Evolutionary conservation across 2,888 invertebrate genomes (phyloP).

Genomic region (Tachina fera): DNA sequence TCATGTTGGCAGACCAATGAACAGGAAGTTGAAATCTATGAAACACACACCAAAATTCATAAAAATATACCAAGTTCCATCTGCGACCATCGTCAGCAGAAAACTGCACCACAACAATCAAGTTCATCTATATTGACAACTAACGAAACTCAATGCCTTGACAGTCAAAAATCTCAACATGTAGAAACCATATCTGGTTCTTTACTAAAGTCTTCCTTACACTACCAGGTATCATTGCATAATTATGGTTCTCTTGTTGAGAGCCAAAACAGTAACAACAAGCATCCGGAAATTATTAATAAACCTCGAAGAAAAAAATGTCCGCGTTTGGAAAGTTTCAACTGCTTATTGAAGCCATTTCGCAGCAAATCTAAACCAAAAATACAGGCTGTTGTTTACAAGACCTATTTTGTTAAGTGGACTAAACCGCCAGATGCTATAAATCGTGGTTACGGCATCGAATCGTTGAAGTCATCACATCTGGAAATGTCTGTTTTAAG

Average conservation of each 20-base stretch:
- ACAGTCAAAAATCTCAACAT: background rate
- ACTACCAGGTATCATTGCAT: slow-evolving; percentile 63
- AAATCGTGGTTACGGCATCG: slow-evolving; percentile 73
- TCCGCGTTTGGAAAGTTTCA: slow-evolving; percentile 70
- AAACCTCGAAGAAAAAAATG: slow-evolving; percentile 37
- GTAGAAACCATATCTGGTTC: slow-evolving; percentile 46
- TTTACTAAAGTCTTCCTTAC: slow-evolving; percentile 62
- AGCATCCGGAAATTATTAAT: background rate
- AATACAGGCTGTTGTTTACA: slow-evolving; percentile 79
- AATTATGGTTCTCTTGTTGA: slow-evolving; percentile 71
- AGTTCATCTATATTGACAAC: background rate
- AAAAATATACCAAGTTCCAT: background rate
- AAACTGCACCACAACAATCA: too few relatives aligned
- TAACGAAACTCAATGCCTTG: background rate
- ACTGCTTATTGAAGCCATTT: slow-evolving; percentile 78
- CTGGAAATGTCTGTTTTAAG: slow-evolving; percentile 71
- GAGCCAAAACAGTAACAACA: slow-evolving; percentile 7
- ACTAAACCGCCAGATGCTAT: slow-evolving; percentile 77
- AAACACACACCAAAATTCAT: slow-evolving; percentile 72
- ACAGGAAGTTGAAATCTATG: slow-evolving; percentile 74
- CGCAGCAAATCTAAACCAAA: slow-evolving; percentile 70
- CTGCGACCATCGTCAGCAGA: background rate
- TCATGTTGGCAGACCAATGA: slow-evolving; percentile 62
- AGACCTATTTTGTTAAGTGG: slow-evolving; percentile 81
- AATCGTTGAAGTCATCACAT: slow-evolving; percentile 67